These are phyloP conservation scores for Polypterus senegalus DNA, from an alignment of 2,113 vertebrate species.

Conservation along the genomic window DNA sequence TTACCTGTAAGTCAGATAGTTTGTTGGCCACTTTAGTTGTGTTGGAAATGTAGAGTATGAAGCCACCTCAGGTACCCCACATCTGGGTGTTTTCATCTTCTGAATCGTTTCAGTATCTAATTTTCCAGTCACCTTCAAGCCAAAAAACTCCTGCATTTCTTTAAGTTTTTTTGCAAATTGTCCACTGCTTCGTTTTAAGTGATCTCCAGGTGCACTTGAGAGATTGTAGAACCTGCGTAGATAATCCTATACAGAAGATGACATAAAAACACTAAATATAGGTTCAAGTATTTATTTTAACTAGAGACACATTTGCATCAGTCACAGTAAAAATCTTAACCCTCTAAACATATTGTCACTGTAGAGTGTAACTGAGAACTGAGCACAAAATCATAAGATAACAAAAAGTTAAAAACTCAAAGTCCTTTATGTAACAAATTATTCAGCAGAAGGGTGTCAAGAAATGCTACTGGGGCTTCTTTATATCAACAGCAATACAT, in stretches of 20 bases:
- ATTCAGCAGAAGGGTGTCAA: too few relatives aligned
- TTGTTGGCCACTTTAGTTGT: slow-evolving; percentile 37
- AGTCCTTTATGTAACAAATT: too few relatives aligned
- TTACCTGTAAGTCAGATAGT: slow-evolving; percentile 54
- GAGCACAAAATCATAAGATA: too few relatives aligned
- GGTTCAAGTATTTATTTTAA: not conserved
- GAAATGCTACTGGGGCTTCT: too few relatives aligned
- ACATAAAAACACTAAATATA: slow-evolving; percentile 7
- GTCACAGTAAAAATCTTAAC: not conserved
- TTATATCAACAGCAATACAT: too few relatives aligned
- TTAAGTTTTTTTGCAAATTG: slow-evolving; percentile 29
- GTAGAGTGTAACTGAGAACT: too few relatives aligned
- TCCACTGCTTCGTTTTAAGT: slow-evolving; percentile 29
- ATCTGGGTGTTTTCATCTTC: slow-evolving; percentile 46
- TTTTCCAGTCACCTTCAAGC: slow-evolving; percentile 46
- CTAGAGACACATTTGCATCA: not conserved
- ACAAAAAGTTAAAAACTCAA: too few relatives aligned
- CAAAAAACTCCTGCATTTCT: slow-evolving; percentile 58
- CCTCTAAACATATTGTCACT: too few relatives aligned
- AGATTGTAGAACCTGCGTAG: slow-evolving; percentile 44
- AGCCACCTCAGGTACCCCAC: slow-evolving; percentile 50
- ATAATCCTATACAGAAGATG: slow-evolving; percentile 35
- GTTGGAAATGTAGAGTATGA: slow-evolving; percentile 44
- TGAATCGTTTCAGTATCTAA: slow-evolving; percentile 40
- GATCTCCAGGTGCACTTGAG: slow-evolving; percentile 31